Conservation (phyloP, 2,797 vertebrate species). For the Moxostoma hubbsi region DNA sequence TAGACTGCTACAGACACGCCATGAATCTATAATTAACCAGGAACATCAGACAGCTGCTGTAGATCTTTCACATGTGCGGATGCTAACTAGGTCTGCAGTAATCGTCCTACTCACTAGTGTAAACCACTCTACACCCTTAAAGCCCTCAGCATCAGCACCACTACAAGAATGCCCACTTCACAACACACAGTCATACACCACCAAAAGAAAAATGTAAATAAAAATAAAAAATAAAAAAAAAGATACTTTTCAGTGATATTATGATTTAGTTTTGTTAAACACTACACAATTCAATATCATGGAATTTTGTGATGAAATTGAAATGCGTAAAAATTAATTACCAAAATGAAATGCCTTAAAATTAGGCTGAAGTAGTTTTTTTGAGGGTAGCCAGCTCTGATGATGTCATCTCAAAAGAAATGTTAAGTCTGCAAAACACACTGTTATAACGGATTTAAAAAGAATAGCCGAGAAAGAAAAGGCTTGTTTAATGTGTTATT, state of each 20-base stretch:
- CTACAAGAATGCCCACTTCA: conserved; percentile 9
- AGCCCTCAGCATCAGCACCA: conserved; percentile 12
- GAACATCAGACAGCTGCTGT: background rate
- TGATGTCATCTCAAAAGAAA: conserved; percentile 11
- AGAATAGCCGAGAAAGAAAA: background rate
- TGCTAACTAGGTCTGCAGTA: background rate
- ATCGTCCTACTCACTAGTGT: background rate
- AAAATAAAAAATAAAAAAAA: no score
- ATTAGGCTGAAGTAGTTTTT: no score
- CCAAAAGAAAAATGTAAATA: no score
- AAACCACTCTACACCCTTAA: conserved; percentile 7
- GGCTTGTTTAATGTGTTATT: background rate
- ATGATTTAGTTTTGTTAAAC: no score
- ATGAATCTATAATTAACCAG: conserved; percentile 1
- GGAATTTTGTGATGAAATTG: no score
- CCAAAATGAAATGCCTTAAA: no score
- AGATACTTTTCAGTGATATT: no score
- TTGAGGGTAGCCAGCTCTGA: background rate
- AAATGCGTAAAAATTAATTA: no score
- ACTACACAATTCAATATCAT: no score
- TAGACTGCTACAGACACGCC: background rate
- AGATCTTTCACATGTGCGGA: conserved; percentile 24
- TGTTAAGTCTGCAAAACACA: background rate
- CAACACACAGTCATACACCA: background rate
- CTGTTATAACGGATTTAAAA: background rate